phyloP scores from a whole-genome alignment of 2,113 vertebrate species.

The Cepphus grylle region DNA sequence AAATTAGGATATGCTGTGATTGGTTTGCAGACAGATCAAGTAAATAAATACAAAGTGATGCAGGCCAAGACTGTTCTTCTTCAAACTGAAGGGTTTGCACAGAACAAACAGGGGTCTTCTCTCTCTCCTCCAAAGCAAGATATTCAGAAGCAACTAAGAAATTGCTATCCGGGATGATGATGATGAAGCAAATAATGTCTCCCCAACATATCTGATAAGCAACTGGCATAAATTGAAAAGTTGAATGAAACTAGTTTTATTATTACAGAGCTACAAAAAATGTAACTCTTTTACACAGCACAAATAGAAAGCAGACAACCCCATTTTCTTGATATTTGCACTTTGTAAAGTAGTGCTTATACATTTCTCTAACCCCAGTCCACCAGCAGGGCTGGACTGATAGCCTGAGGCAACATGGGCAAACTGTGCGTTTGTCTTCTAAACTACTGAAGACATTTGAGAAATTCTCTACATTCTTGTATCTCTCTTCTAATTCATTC shows the following conservation, averaged over 20 bases:
- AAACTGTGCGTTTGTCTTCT: neutral
- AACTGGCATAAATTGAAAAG: neutral
- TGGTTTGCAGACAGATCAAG: neutral
- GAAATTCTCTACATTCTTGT: neutral
- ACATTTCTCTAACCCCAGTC: neutral
- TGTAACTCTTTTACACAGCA: neutral
- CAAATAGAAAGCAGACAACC: neutral
- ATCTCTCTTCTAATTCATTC: neutral
- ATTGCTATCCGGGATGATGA: neutral
- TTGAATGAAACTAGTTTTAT: neutral
- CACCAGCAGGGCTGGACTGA: neutral
- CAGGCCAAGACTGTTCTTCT: neutral
- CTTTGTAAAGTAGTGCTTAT: neutral
- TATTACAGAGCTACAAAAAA: neutral
- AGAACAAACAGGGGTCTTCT: neutral
- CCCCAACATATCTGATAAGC: neutral
- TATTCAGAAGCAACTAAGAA: neutral
- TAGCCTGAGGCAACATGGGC: neutral
- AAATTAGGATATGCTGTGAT: neutral
- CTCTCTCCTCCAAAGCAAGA: neutral
- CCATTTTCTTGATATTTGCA: neutral
- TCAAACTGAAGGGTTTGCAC: neutral
- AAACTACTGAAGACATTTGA: neutral
- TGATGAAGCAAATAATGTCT: neutral
- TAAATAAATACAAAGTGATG: neutral